These are phyloP conservation scores for Ceratitis capitata DNA, from an alignment of 1,140 invertebrate genomes.

Conservation along the genomic window DNA sequence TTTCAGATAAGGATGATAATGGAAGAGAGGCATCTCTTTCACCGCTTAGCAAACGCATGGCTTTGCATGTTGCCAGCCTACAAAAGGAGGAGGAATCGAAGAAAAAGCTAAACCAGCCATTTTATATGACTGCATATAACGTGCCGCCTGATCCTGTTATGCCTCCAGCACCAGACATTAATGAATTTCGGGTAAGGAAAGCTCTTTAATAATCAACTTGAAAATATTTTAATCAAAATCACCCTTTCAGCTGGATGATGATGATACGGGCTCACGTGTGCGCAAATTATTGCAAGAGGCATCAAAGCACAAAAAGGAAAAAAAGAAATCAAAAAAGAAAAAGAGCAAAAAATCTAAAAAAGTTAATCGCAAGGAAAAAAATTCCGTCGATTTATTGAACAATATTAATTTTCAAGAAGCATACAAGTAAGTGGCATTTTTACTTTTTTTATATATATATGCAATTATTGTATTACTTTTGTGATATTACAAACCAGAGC, in stretches of 20 bases:
- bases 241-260: conserved; percentile 74
- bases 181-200: conserved; percentile 43
- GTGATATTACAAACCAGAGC: conserved; percentile 42
- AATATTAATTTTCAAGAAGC: conserved; percentile 75
- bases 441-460: not conserved
- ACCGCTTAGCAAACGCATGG: conserved; percentile 82
- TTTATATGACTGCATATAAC: conserved; percentile 66
- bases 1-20: conserved; percentile 50
- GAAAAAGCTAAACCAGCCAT: conserved; percentile 70
- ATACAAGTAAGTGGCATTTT: conserved; percentile 68
- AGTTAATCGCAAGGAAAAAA: conserved; percentile 75
- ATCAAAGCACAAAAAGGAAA: conserved; percentile 81
- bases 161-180: not conserved
- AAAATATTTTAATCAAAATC: not conserved
- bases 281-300: conserved; percentile 84
- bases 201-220: not conserved
- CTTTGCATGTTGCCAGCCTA: conserved; percentile 65
- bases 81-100: conserved; percentile 49
- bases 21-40: conserved; percentile 77
- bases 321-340: conserved; percentile 69
- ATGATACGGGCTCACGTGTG: conserved; percentile 85
- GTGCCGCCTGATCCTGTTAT: not conserved
- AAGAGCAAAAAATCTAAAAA: conserved; percentile 68
- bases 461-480: conserved; percentile 50
- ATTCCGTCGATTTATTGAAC: conserved; percentile 58